phyloP scores from a whole-genome alignment of 2,113 vertebrate species.

The Calidris pugnax region DNA sequence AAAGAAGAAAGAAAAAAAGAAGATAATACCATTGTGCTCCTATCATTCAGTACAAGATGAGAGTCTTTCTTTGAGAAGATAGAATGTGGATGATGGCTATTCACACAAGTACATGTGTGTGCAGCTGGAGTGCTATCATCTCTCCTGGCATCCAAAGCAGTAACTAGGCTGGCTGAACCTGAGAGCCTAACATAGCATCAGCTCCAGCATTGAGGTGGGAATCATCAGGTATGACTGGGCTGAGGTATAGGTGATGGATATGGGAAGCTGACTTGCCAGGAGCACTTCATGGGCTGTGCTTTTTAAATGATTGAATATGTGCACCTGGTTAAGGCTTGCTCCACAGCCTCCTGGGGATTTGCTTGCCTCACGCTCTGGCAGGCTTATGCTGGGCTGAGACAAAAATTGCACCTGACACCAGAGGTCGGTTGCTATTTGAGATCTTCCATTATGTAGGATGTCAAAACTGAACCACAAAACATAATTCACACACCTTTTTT shows the following conservation, averaged over 20 bases:
- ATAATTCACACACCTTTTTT: background rate
- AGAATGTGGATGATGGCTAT: background rate
- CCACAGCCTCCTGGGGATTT: background rate
- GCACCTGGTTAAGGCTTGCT: background rate
- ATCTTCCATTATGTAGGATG: background rate
- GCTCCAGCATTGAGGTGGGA: background rate
- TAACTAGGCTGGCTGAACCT: background rate
- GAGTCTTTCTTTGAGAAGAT: background rate
- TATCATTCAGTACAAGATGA: background rate
- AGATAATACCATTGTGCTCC: background rate
- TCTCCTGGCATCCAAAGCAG: background rate
- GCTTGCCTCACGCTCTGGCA: background rate
- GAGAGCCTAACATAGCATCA: background rate
- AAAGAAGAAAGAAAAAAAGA: too few relatives aligned
- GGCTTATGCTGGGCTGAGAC: background rate
- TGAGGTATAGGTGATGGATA: background rate
- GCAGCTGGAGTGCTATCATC: background rate
- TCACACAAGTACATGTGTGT: background rate
- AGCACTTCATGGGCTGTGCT: background rate
- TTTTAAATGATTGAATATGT: background rate
- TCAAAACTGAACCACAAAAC: background rate
- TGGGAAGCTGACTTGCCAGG: background rate
- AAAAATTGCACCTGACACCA: background rate
- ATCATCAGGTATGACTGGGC: background rate
- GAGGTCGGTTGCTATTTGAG: background rate